Evolutionary conservation across 2,797 vertebrate species (phyloP).

Genomic region (Syndactyla subalaris): DNA sequence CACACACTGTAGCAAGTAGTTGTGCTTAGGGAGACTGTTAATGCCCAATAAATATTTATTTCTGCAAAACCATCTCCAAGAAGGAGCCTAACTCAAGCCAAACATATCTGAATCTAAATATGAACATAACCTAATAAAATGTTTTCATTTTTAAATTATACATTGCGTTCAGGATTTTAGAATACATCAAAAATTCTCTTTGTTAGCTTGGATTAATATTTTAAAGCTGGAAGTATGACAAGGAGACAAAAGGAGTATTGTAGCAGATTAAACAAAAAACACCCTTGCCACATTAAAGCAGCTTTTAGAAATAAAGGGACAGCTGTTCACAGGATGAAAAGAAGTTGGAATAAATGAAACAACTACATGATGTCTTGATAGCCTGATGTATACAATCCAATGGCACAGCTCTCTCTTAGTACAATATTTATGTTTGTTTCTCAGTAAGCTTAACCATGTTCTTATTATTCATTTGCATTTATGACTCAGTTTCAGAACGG

Average conservation of each 20-base stretch:
- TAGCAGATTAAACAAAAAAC: constrained; percentile 33
- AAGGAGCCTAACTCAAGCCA: constrained; percentile 33
- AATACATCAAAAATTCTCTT: constrained; percentile 27
- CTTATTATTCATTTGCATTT: constrained; percentile 20
- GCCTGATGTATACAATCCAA: not conserved
- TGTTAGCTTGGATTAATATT: constrained; percentile 51
- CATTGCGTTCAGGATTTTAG: constrained; percentile 11
- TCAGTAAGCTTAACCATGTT: constrained; percentile 21
- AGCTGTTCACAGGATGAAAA: constrained; percentile 25
- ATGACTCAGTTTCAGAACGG: not conserved
- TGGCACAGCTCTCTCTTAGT: not conserved
- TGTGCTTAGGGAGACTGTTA: constrained; percentile 8
- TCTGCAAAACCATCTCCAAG: constrained; percentile 25
- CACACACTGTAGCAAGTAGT: not conserved
- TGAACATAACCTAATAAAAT: constrained; percentile 63
- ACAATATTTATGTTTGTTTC: constrained; percentile 47
- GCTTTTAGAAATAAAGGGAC: constrained; percentile 32
- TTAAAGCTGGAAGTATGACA: constrained; percentile 26
- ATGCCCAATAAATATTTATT: constrained; percentile 68
- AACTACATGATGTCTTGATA: not conserved
- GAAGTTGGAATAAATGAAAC: not conserved
- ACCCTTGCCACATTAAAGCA: not conserved
- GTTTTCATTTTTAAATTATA: constrained; percentile 53
- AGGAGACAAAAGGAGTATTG: constrained; percentile 23
- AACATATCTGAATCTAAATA: constrained; percentile 53